Base-by-base conservation (phyloP, 2,888 invertebrate genomes). In the Apocheima hispidaria region DNA sequence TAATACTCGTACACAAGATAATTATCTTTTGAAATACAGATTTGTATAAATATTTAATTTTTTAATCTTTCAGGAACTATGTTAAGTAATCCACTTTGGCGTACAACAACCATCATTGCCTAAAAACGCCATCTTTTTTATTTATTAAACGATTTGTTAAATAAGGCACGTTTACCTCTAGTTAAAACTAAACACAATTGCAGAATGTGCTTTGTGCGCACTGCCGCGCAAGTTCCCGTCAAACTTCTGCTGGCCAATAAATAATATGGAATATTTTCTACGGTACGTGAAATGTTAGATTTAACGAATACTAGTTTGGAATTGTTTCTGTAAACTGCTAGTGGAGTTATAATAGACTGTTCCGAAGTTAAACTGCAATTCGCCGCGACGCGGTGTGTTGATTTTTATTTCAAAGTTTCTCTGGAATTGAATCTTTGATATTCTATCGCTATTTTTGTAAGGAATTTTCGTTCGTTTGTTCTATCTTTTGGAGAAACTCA, bases 211-310 rank as follows among this genome's bases (percentile, higher is more conserved):
- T 61, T 48, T 48, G 55, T 49, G 52, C 49, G 40, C 48, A 10
- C 28, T 35, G 18, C 21, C 36, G 43, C 43, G 26, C 40, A 43
- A 64, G 62, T 63, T 57, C 57, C 41, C 40, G 65, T 65, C 66
- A 67, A 70, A 68, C 66, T 70, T 68, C 51, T 33, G 30, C 54
- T 26, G 35, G 14, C 50, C 63, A 63, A 77, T 74, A 79, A 78
- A 82, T 76, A 76, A 71, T 66, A 55, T 54, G 41, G 70, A 75
- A 78, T 77, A 79, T 77, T 79, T 78, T 77, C 75, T 68, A 77
- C 74, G 78, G 73, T 73, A 72, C 80, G 72, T 79, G 81, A 74
- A 79, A 77, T 82, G 80, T 79, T 79, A 79, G 73, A 82, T 80
- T 69, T 73, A 75, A 74, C 72, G 71, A 74, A 73, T 78, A 69